phyloP scores from a whole-genome alignment of 2,113 vertebrate species.

The Merops nubicus region DNA sequence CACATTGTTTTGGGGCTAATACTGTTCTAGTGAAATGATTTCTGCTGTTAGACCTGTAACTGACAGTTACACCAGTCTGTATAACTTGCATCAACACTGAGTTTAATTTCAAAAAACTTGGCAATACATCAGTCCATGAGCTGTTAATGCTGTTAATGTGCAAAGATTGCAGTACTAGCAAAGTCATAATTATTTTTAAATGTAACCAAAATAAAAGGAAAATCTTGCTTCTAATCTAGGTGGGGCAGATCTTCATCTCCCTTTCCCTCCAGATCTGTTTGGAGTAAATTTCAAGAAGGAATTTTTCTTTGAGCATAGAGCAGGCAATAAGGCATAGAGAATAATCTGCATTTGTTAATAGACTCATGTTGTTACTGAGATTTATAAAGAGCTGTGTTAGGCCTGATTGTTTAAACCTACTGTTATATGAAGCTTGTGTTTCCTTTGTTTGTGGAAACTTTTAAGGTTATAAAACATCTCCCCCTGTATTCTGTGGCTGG shows the following conservation, averaged over 20 bases:
- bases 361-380: background rate
- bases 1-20: background rate
- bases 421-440: background rate
- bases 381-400: background rate
- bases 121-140: background rate
- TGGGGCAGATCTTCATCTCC: background rate
- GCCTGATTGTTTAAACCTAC: background rate
- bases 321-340: background rate
- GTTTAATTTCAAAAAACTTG: background rate
- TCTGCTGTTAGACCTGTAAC: background rate
- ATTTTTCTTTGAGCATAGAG: background rate
- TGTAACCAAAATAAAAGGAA: background rate
- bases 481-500: background rate
- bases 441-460: background rate
- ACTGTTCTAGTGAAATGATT: background rate
- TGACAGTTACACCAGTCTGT: background rate
- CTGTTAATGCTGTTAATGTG: background rate
- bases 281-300: background rate
- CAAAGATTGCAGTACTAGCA: background rate
- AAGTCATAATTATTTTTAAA: background rate
- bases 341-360: rapidly evolving
- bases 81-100: background rate
- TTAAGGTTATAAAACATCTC: background rate
- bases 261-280: background rate
- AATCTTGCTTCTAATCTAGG: background rate